Percentiles rank a stretch among this genome's conserved stretches.
Conservation (phyloP, 2,113 vertebrate genomes). For the Accipiter virgatus region DNA sequence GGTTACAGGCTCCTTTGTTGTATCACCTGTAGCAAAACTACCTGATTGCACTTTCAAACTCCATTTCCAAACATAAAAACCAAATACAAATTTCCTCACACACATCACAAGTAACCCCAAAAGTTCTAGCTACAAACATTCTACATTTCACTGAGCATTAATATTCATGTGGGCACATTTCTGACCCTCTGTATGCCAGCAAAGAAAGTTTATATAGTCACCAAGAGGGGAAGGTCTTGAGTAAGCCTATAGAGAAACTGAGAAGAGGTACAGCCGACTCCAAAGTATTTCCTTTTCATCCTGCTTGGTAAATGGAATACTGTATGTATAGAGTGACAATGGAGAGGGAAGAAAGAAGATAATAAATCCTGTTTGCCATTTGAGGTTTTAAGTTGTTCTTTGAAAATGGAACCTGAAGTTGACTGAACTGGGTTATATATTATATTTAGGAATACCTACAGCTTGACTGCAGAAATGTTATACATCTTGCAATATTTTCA, state of each 20-base stretch:
- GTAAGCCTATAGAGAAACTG: not conserved
- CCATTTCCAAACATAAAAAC: not conserved
- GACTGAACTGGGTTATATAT: slow-evolving; percentile 8
- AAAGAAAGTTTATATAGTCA: not conserved
- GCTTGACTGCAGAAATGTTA: not conserved
- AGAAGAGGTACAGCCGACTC: not conserved
- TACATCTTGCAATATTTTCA: not conserved
- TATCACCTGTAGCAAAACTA: not conserved
- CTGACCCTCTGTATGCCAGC: not conserved
- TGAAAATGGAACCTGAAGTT: slow-evolving; percentile 5
- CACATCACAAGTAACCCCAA: not conserved
- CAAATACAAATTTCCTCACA: not conserved
- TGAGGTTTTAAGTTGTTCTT: slow-evolving; percentile 19
- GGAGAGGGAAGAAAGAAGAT: not conserved
- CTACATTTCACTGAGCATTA: not conserved
- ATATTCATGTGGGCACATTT: not conserved
- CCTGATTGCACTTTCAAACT: not conserved
- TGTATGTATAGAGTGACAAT: not conserved
- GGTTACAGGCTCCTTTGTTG: not conserved
- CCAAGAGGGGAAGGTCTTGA: not conserved
- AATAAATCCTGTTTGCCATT: not conserved
- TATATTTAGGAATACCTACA: not conserved
- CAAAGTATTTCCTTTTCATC: not conserved
- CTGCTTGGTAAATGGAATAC: not conserved
- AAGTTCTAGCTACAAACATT: not conserved